A percentile compares a stretch with the other conserved stretches of the same genome.
Conservation (phyloP, 2,113 vertebrate species). For the Ptyas mucosa region DNA sequence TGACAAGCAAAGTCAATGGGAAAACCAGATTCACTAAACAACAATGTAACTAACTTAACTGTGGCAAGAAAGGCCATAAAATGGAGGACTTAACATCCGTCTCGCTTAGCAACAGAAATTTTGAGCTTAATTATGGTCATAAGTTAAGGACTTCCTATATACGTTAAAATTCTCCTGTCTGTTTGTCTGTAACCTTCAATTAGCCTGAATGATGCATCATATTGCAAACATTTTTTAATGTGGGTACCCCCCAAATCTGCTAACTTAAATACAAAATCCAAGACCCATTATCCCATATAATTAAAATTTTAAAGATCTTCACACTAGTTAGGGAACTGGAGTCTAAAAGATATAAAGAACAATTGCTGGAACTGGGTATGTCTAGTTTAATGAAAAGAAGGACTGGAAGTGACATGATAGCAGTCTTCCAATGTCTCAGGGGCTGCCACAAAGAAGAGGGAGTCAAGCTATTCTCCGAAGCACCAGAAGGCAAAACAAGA, state of each 20-base stretch:
- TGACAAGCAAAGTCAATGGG: background rate
- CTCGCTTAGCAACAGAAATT: background rate
- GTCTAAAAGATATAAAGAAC: background rate
- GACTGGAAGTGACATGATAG: background rate
- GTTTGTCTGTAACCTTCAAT: background rate
- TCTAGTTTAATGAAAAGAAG: background rate
- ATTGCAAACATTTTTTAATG: background rate
- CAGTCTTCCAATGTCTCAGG: background rate
- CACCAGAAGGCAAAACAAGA: background rate
- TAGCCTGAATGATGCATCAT: background rate
- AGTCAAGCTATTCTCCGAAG: background rate
- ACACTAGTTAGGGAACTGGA: background rate
- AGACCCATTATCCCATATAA: background rate
- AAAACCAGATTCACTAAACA: background rate
- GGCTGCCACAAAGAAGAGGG: background rate
- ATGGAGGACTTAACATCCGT: background rate
- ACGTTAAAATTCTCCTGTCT: background rate
- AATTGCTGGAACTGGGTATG: background rate
- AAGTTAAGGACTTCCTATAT: background rate
- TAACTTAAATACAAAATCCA: background rate
- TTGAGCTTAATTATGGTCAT: background rate
- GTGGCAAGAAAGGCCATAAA: background rate
- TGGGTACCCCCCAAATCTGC: background rate
- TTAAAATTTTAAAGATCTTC: background rate
- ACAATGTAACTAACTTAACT: too few species aligned